A percentile compares a stretch with the other conserved stretches of the same genome.
Conservation (phyloP, 2,797 vertebrate genomes). For the Zenarchopterus dispar region DNA sequence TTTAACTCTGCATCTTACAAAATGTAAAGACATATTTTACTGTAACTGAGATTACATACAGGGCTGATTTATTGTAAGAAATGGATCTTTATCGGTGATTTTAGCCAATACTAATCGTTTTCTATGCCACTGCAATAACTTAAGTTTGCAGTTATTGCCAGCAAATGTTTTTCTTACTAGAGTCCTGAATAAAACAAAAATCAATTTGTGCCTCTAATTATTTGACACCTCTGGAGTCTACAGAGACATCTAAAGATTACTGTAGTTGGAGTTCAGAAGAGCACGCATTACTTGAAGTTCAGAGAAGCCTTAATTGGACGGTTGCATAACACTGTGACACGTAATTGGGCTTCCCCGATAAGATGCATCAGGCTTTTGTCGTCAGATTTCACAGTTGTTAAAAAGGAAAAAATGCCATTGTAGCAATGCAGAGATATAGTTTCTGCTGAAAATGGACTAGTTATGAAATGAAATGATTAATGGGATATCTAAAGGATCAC, state of each 20-base stretch:
- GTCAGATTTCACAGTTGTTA: not conserved
- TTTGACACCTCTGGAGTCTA: no score
- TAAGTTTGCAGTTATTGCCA: no score
- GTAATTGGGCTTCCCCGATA: not conserved
- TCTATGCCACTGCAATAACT: no score
- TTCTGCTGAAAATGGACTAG: not conserved
- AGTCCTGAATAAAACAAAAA: not conserved
- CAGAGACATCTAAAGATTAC: not conserved
- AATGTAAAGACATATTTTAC: not conserved
- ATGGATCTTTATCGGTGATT: not conserved
- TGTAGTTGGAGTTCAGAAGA: not conserved
- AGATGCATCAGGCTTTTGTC: not conserved
- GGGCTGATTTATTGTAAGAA: not conserved
- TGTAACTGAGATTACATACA: not conserved
- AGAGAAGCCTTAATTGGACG: not conserved
- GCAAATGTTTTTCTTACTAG: no score
- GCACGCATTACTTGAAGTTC: conserved; percentile 5
- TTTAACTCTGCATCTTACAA: not conserved
- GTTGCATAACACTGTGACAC: conserved; percentile 4
- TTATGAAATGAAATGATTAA: no score
- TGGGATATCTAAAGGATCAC: no score
- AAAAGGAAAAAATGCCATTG: not conserved
- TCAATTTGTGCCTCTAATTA: not conserved
- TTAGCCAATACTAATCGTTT: no score
- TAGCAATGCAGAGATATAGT: not conserved